Percentiles rank a stretch among this genome's conserved stretches.
Conservation (phyloP, 2,113 vertebrate genomes). For the Aspidoscelis tigris region DNA sequence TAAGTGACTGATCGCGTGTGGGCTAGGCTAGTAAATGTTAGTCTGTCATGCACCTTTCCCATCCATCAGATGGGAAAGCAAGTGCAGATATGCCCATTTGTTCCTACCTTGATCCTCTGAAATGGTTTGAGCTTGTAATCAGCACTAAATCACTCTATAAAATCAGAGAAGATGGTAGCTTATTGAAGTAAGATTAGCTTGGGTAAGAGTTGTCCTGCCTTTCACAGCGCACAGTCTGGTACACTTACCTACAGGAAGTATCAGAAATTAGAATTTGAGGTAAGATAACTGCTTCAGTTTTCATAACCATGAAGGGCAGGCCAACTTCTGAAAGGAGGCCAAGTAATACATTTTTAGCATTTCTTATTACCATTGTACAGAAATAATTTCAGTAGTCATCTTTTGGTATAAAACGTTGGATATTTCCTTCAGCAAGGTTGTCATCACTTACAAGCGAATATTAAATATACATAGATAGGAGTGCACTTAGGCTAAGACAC, state of each 20-base stretch:
- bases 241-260: conserved; percentile 80
- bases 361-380: not conserved
- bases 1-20: too few relatives aligned
- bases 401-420: not conserved
- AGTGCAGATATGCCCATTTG: too few relatives aligned
- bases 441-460: not conserved
- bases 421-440: not conserved
- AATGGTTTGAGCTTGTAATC: not conserved
- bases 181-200: too few relatives aligned
- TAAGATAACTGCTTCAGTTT: conserved; percentile 55
- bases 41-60: too few relatives aligned
- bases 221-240: conserved; percentile 79
- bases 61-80: too few relatives aligned
- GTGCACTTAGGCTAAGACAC: too few relatives aligned
- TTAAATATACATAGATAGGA: not conserved
- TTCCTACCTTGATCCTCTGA: too few relatives aligned
- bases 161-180: not conserved
- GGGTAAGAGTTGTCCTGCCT: conserved; percentile 43
- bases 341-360: not conserved
- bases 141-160: not conserved
- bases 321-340: not conserved
- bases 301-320: not conserved
- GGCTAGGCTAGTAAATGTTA: too few relatives aligned
- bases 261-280: conserved; percentile 81
- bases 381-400: not conserved